phyloP scores from a whole-genome alignment of 2,888 invertebrate species.

The Lycophotia porphyrea region DNA sequence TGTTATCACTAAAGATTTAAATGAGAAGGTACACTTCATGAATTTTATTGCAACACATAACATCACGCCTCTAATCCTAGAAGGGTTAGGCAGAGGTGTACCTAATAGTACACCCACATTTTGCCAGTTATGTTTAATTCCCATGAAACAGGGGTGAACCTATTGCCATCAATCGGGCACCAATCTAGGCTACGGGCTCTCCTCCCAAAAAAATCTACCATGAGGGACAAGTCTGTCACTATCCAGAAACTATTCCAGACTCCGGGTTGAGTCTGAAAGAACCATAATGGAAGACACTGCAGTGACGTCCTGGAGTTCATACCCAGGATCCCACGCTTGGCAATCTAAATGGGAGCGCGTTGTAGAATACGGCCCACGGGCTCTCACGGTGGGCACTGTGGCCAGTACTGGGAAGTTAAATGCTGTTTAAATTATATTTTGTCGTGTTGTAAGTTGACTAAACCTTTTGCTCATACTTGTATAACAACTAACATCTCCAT shows the following conservation, averaged over 20 bases:
- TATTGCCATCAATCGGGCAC: neutral
- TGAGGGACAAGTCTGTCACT: neutral
- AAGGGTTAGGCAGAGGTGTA: neutral
- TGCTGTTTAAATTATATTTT: neutral
- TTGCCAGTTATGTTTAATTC: neutral
- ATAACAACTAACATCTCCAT: neutral
- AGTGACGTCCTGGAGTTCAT: neutral
- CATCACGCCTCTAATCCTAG: too few relatives aligned
- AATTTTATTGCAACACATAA: neutral
- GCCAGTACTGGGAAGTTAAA: neutral
- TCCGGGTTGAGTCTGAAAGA: neutral
- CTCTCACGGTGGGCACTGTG: neutral
- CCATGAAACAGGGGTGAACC: neutral
- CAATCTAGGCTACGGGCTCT: neutral
- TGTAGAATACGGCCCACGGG: neutral
- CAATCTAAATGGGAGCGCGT: neutral
- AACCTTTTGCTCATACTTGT: neutral
- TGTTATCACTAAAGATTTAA: neutral
- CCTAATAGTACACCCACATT: neutral
- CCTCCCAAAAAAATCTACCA: neutral
- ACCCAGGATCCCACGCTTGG: neutral
- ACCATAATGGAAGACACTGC: neutral
- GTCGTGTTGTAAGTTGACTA: neutral
- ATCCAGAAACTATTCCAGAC: neutral
- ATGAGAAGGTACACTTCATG: conserved; percentile 4